Evolutionary conservation across 2,113 vertebrate species (phyloP), one percentile per base, ranked within the genome.

Genomic region (Sphaerodactylus townsendi): DNA sequence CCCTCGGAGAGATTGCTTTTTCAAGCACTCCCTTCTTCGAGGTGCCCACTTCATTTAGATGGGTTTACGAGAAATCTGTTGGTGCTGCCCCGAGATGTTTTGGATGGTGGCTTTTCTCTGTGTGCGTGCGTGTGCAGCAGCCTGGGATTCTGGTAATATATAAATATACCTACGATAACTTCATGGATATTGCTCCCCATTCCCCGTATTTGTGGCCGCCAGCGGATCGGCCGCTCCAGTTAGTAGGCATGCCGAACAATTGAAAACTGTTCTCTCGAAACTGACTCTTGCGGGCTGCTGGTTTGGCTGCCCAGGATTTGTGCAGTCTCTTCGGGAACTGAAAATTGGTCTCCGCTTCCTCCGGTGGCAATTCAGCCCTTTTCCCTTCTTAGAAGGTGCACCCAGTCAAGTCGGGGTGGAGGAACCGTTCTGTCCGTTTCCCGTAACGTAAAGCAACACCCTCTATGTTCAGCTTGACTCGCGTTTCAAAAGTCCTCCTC

Each of bases 221-320:
- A 90, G 83, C 81, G 95, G 95, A 94, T 92, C 69, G 91, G 83
- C 94, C 95, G 93, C 91, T 85, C 87, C 94, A 92, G 89, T 93
- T 95, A 93, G 93, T 93, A 88, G 90, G 83, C 94, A 91, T 91
- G 91, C 90, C 80, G 89, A 95, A 93, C 92, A 88, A 87, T 82
- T 89, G 91, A 93, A 78, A 70, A 92, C 88, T 81, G 66, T 90
- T 86, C 87, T 85, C 30, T 91, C 87, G 91, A 91, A 94, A 84
- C 88, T 81, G 77, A 71, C 90, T 82, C 59, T 86, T 91, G 80
- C 87, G 89, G 86, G 79, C 79, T 92, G 93, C 88, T 91, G 91
- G 95, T 92, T 94, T 93, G 90, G 92, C 92, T 91, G 87, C 90
- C 79, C 92, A 89, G 93, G 92, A 93, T 93, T 90, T 82, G 80